Evolutionary conservation across 2,113 vertebrate genomes (phyloP).

Genomic region (Menidia beryllina): DNA sequence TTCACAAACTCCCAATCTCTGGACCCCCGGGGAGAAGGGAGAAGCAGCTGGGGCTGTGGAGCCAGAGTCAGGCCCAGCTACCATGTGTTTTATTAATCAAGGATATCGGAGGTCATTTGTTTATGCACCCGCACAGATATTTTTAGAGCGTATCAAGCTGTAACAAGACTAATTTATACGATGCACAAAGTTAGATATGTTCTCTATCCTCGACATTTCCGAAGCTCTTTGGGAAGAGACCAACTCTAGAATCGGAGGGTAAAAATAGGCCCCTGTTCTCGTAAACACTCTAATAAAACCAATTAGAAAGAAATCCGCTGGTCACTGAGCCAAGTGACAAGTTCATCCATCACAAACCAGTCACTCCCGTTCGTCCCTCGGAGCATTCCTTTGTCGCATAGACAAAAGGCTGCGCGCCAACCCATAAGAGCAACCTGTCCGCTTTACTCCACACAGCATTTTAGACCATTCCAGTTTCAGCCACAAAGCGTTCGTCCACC

Average conservation of each 20-base stretch:
- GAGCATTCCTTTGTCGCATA: neutral
- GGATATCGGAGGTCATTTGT: no score
- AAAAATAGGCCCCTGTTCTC: neutral
- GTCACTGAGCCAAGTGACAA: neutral
- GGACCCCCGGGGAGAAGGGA: constrained; percentile 31
- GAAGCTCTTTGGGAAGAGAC: neutral
- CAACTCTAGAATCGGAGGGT: neutral
- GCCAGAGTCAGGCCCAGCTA: no score
- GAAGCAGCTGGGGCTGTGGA: constrained; percentile 43
- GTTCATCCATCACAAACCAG: neutral
- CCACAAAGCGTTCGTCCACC: neutral
- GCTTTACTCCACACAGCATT: no score
- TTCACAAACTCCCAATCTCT: constrained; percentile 28
- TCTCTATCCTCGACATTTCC: neutral
- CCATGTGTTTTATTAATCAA: no score
- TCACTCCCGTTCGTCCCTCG: neutral
- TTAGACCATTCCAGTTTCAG: no score
- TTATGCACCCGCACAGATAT: no score
- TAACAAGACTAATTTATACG: no score
- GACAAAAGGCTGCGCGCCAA: neutral
- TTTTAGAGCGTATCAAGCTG: no score
- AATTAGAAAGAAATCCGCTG: neutral
- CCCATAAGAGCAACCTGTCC: neutral
- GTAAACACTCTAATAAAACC: neutral
- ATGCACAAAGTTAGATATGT: no score